Evolutionary conservation across 1,140 invertebrate species (phyloP).

Genomic region (Achroia grisella): DNA sequence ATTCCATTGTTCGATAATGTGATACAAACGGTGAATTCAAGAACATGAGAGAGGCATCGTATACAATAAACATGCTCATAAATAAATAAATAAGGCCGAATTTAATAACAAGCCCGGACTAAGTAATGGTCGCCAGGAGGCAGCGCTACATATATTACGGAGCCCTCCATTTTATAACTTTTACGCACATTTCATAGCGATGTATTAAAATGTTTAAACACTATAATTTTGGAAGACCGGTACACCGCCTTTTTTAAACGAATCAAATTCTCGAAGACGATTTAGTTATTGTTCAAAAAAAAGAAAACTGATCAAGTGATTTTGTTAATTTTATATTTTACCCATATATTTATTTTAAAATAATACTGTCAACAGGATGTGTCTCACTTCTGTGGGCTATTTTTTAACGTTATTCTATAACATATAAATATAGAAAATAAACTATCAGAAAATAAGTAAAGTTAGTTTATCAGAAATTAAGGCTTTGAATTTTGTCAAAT

Average conservation of each 20-base stretch:
- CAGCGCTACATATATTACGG: constrained; percentile 59
- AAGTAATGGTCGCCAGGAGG: constrained; percentile 67
- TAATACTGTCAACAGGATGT: too few species aligned
- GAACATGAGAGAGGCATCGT: constrained; percentile 13
- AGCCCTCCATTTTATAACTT: constrained; percentile 51
- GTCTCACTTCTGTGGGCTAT: too few species aligned
- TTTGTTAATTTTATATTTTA: too few species aligned
- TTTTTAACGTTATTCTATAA: too few species aligned
- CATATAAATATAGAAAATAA: too few species aligned
- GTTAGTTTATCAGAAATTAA: too few species aligned
- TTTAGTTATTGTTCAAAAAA: not conserved
- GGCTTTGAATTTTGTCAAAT: too few species aligned
- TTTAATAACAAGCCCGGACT: constrained; percentile 64
- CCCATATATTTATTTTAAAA: too few species aligned
- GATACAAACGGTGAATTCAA: constrained; percentile 8
- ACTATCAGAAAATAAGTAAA: too few species aligned
- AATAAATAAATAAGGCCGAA: constrained; percentile 68
- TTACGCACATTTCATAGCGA: constrained; percentile 60
- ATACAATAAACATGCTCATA: constrained; percentile 41
- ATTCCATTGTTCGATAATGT: constrained; percentile 3
- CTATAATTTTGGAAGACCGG: constrained; percentile 53
- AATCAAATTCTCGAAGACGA: constrained; percentile 1
- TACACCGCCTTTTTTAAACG: constrained; percentile 40
- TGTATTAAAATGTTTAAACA: constrained; percentile 64
- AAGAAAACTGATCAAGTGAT: not conserved